Evolutionary conservation across 1,140 invertebrate genomes (phyloP).

Genomic region (Bombus ignitus): DNA sequence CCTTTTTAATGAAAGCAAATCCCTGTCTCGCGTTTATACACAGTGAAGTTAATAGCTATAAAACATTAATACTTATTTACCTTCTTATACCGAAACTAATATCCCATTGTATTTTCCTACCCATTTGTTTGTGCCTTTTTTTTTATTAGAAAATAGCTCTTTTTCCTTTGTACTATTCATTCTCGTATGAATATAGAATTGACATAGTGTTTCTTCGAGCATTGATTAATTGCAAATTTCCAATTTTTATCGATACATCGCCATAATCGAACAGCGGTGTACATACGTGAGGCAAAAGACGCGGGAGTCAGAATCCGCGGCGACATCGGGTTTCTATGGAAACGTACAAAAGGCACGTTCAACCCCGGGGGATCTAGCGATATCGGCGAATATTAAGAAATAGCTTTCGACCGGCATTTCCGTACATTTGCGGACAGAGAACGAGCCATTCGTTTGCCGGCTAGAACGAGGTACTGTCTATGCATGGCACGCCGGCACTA

Average conservation of each 20-base stretch:
- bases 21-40: too few relatives aligned
- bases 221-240: too few relatives aligned
- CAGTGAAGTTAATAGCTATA: too few relatives aligned
- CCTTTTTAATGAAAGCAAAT: too few relatives aligned
- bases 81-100: too few relatives aligned
- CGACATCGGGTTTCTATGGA: conserved; percentile 75
- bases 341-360: conserved; percentile 70
- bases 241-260: neutral
- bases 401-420: conserved; percentile 76
- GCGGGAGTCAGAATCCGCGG: neutral
- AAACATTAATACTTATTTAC: too few relatives aligned
- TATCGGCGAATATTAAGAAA: conserved; percentile 81
- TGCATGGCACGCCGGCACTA: conserved; percentile 79
- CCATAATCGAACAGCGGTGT: neutral
- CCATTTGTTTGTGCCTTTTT: too few relatives aligned
- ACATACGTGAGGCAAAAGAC: neutral
- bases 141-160: neutral
- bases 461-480: conserved; percentile 77
- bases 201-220: too few relatives aligned
- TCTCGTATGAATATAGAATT: too few relatives aligned
- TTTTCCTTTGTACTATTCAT: neutral
- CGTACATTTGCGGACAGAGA: conserved; percentile 75
- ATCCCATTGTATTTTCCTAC: too few relatives aligned
- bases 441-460: conserved; percentile 74
- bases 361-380: conserved; percentile 65